Evolutionary conservation across 2,888 invertebrate species (phyloP).

Genomic region (Cerastis rubricosa): DNA sequence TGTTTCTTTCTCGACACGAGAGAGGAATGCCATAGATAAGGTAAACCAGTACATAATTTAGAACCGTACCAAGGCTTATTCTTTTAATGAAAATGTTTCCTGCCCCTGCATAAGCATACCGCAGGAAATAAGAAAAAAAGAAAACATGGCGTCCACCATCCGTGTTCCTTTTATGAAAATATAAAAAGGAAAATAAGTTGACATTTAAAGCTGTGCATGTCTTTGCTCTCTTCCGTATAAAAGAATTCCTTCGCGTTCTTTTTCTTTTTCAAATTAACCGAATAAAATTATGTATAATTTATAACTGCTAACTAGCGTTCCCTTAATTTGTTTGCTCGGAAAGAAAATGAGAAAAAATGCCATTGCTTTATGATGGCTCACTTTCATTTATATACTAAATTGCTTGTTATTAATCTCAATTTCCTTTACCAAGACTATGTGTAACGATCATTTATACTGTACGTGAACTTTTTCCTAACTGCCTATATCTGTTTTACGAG

Average conservation of each 20-base stretch:
- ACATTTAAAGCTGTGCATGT: conserved; percentile 12
- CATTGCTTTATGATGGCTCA: conserved; percentile 44
- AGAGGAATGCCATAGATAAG: conserved; percentile 41
- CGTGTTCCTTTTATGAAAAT: conserved; percentile 28
- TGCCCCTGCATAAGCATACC: conserved; percentile 19
- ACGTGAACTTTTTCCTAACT: conserved; percentile 49
- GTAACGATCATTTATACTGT: conserved; percentile 39
- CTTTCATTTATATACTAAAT: conserved; percentile 59
- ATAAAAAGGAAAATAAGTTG: conserved; percentile 5
- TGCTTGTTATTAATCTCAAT: conserved; percentile 62
- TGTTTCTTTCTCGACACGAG: conserved; percentile 40
- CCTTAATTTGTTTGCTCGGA: conserved; percentile 39
- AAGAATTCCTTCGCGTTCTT: neutral
- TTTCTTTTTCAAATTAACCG: conserved; percentile 12
- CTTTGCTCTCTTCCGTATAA: neutral
- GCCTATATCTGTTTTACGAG: neutral
- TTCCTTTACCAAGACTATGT: conserved; percentile 44
- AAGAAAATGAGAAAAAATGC: conserved; percentile 58
- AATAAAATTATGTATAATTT: conserved; percentile 12
- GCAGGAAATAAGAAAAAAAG: conserved; percentile 7
- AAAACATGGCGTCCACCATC: conserved; percentile 4
- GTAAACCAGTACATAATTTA: conserved; percentile 51
- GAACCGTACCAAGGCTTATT: conserved; percentile 18
- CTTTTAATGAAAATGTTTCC: conserved; percentile 38
- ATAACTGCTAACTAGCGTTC: conserved; percentile 22